Conservation (phyloP, 2,113 vertebrate species). For the Procavia capensis region DNA sequence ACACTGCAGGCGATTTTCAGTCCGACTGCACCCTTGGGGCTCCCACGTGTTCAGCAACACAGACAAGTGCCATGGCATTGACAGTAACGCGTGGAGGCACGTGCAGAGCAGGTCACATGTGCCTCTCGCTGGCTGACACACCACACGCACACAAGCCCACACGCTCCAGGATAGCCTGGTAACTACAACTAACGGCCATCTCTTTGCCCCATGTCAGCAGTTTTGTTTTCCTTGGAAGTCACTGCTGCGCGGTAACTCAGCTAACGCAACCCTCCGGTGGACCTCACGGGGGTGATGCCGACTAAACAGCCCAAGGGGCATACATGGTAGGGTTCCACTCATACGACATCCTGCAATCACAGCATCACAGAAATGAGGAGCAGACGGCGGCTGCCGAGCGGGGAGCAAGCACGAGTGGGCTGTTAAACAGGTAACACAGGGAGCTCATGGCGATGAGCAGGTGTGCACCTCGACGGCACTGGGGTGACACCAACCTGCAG, state of each 20-base stretch:
- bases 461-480: not conserved
- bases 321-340: accelerated
- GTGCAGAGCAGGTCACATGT: accelerated
- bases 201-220: not conserved
- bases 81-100: accelerated
- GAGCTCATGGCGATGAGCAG: not conserved
- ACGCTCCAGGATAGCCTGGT: not conserved
- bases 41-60: accelerated
- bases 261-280: not conserved
- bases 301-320: not conserved
- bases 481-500: accelerated
- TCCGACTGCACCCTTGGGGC: not conserved
- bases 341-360: not conserved
- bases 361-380: not conserved
- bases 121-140: accelerated
- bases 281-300: not conserved
- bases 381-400: accelerated
- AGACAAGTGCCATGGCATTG: accelerated
- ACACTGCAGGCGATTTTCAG: not conserved
- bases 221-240: not conserved
- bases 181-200: not conserved
- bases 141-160: not conserved
- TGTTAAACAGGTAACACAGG: accelerated
- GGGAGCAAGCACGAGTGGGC: not conserved
- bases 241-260: not conserved